Base-by-base conservation (phyloP, 2,797 vertebrate species). In the Oreochromis mossambicus region DNA sequence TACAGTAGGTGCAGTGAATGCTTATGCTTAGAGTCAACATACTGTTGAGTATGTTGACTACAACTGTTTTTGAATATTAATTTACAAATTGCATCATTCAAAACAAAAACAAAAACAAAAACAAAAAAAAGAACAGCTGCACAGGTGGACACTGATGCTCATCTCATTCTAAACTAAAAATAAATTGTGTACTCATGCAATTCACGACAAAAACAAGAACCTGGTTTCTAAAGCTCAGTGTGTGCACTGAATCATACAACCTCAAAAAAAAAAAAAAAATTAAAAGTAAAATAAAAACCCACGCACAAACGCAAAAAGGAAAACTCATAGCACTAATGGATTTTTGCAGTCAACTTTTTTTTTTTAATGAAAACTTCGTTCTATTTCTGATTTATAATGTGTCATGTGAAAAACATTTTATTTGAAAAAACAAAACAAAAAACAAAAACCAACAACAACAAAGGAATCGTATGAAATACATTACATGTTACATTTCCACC, bases 201-300 rank as follows among this genome's bases (percentile, higher is more conserved):
- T 1, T 1, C 17, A 61, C 0, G 2, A 0, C 9, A 61, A 93
- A 10, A 76, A 95, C 92, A 95, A 95, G 85, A 52, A 94, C 90
- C 43, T 96, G 75, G 87, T 95, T 73, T 29, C 77, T 4, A 86
- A 88, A 46, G 75, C 84, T 66, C 90, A 92, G 78, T 96, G 94
- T 51, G 73, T 78, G 14, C 3, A 84, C 80, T 89, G 8, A 58
- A 6, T 19, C 29, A 58, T 32, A 58, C 55, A 58, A 32, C 55
- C 55, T 58, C 15, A 6, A 19, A 58, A 58, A 4, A 17, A 58
- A 58, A 4, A 17, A 8, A 36, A 8, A 36, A 26, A 26, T 2
- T 26, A 4, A 4, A 26, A 26, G 1, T 26, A 26, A 26, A 36
- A 36, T 4, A 58, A 58, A 58, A 19, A 19, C 29, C 55, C 29